Evolutionary conservation across 2,888 invertebrate genomes (phyloP).

Genomic region (Lagria hirta): DNA sequence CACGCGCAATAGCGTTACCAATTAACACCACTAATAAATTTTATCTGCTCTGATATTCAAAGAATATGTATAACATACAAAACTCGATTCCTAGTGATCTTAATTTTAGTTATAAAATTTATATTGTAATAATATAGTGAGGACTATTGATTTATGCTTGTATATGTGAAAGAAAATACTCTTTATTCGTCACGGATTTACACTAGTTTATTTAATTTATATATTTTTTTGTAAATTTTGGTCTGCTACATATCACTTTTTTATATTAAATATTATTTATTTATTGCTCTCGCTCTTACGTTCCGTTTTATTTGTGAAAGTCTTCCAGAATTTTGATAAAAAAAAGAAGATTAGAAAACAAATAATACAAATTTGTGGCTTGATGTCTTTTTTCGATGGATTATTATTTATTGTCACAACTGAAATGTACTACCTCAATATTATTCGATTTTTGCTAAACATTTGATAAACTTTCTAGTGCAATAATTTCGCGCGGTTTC

Average conservation of each 20-base stretch:
- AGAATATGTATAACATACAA: constrained; percentile 40
- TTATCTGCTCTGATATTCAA: constrained; percentile 36
- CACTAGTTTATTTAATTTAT: constrained; percentile 21
- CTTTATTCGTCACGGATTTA: constrained; percentile 20
- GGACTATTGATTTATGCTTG: constrained; percentile 28
- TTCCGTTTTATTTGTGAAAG: constrained; percentile 24
- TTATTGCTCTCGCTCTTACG: constrained; percentile 20
- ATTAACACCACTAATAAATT: constrained; percentile 32
- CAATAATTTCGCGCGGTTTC: constrained; percentile 37
- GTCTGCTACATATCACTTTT: constrained; percentile 25
- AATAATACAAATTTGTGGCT: constrained; percentile 22
- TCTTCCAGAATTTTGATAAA: constrained; percentile 29
- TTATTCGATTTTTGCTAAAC: constrained; percentile 39
- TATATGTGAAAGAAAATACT: constrained; percentile 28
- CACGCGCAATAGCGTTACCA: constrained; percentile 26
- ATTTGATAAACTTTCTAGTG: constrained; percentile 37
- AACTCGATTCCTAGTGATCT: constrained; percentile 42
- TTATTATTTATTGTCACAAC: constrained; percentile 13
- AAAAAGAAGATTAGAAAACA: constrained; percentile 14
- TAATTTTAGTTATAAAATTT: constrained; percentile 32
- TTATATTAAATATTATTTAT: constrained; percentile 25
- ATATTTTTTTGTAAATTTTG: constrained; percentile 19
- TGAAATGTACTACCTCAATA: constrained; percentile 45
- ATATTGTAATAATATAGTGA: constrained; percentile 26
- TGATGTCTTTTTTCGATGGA: constrained; percentile 21